Evolutionary conservation across 2,888 invertebrate species (phyloP).

Genomic region (Dolichopus griseipennis): DNA sequence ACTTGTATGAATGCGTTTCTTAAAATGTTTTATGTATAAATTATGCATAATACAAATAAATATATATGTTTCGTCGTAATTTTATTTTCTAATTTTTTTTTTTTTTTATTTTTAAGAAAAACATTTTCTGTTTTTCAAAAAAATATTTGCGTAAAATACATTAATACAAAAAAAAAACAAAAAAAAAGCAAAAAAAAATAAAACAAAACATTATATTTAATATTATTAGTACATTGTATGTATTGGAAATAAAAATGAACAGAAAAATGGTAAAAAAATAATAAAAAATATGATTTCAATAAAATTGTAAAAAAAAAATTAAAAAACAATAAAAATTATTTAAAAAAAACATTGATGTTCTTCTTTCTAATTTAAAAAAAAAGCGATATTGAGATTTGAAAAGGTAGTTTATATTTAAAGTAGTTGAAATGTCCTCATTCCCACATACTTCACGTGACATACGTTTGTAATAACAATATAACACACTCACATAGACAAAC

Average conservation of each 20-base stretch:
- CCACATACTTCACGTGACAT: too few relatives aligned
- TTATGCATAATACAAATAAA: not conserved
- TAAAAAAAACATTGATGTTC: not conserved
- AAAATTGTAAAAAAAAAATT: not conserved
- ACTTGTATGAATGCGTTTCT: not conserved
- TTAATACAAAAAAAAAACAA: too few relatives aligned
- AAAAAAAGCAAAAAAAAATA: too few relatives aligned
- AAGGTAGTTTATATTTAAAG: too few relatives aligned
- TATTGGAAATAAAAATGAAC: not conserved
- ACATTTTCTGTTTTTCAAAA: not conserved
- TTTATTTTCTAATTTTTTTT: not conserved
- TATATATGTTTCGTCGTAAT: not conserved
- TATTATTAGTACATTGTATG: not conserved
- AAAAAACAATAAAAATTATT: not conserved
- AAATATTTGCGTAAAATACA: too few relatives aligned
- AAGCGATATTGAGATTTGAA: too few relatives aligned
- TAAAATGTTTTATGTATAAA: not conserved
- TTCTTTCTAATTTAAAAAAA: too few relatives aligned
- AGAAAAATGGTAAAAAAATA: not conserved
- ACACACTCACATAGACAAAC: too few relatives aligned
- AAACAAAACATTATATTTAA: not conserved
- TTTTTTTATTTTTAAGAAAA: not conserved
- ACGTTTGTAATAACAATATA: too few relatives aligned
- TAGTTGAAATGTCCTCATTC: too few relatives aligned
- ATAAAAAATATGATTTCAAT: not conserved